A percentile compares a stretch with the other conserved stretches of the same genome.
These are phyloP conservation scores for Caenorhabditis wallacei DNA, from an alignment of 2,888 invertebrate species.

Conservation along the genomic window DNA sequence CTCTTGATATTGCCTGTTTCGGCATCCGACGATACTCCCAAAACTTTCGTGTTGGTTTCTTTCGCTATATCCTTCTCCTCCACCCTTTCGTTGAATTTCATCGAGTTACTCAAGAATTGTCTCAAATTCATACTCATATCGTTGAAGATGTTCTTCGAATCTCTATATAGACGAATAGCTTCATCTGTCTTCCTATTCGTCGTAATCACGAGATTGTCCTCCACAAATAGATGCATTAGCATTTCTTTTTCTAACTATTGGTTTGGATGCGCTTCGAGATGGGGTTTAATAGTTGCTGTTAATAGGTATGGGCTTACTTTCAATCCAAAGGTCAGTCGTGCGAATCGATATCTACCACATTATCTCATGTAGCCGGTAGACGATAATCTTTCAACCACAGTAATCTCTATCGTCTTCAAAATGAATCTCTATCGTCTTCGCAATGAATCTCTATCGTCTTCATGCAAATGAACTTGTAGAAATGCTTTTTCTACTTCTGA, in stretches of 20 bases:
- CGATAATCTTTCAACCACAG: slow-evolving; percentile 59
- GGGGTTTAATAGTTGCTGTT: slow-evolving; percentile 55
- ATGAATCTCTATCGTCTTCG: slow-evolving; percentile 45
- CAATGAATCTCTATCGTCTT: slow-evolving; percentile 32
- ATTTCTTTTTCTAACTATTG: slow-evolving; percentile 36
- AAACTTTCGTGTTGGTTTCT: slow-evolving; percentile 13
- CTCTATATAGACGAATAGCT: background rate
- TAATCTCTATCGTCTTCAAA: too few species aligned
- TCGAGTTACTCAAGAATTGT: slow-evolving; percentile 66
- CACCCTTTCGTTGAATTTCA: slow-evolving; percentile 2
- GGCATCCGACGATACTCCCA: slow-evolving; percentile 16
- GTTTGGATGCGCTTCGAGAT: slow-evolving; percentile 38
- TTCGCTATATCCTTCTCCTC: slow-evolving; percentile 11
- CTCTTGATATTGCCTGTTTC: background rate
- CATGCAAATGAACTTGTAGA: slow-evolving; percentile 48
- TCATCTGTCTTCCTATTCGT: background rate
- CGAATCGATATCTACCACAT: slow-evolving; percentile 54
- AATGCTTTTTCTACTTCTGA: slow-evolving; percentile 70
- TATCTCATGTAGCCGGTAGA: slow-evolving; percentile 30
- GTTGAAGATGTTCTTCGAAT: slow-evolving; percentile 41
- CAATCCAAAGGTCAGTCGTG: slow-evolving; percentile 65
- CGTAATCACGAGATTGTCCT: slow-evolving; percentile 68
- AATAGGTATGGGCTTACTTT: slow-evolving; percentile 11
- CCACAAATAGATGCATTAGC: slow-evolving; percentile 63
- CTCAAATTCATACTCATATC: slow-evolving; percentile 61